phyloP scores from a whole-genome alignment of 2,113 vertebrate genomes.

The Pseudorasbora parva region DNA sequence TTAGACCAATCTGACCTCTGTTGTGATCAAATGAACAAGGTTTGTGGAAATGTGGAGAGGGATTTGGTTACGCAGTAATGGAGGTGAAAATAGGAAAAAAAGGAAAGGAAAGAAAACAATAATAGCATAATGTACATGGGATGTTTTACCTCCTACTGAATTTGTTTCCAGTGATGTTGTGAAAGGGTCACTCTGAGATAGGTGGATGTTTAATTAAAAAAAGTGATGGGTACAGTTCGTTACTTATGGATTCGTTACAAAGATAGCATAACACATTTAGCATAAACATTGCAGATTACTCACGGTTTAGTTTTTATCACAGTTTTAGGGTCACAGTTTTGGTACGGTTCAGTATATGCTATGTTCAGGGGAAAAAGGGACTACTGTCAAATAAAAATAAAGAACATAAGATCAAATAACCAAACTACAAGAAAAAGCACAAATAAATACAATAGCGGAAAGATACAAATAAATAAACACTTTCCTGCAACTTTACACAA shows the following conservation, averaged over 20 bases:
- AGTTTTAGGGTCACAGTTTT: too few species aligned
- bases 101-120: background rate
- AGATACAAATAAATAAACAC: too few species aligned
- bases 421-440: too few species aligned
- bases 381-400: too few species aligned
- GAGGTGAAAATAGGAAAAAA: background rate
- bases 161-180: background rate
- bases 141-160: slow-evolving; percentile 15
- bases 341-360: too few species aligned
- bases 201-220: background rate
- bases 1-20: slow-evolving; percentile 28
- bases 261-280: background rate
- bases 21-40: slow-evolving; percentile 35
- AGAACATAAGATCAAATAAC: too few species aligned
- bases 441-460: too few species aligned
- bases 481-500: too few species aligned
- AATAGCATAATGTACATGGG: background rate
- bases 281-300: background rate
- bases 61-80: background rate
- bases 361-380: too few species aligned
- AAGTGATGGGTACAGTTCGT: background rate
- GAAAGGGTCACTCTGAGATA: background rate
- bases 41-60: slow-evolving; percentile 24
- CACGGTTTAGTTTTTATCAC: too few species aligned
- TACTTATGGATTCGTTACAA: background rate